Base-by-base conservation (phyloP, 1,140 invertebrate species). In the Pogonomyrmex barbatus region DNA sequence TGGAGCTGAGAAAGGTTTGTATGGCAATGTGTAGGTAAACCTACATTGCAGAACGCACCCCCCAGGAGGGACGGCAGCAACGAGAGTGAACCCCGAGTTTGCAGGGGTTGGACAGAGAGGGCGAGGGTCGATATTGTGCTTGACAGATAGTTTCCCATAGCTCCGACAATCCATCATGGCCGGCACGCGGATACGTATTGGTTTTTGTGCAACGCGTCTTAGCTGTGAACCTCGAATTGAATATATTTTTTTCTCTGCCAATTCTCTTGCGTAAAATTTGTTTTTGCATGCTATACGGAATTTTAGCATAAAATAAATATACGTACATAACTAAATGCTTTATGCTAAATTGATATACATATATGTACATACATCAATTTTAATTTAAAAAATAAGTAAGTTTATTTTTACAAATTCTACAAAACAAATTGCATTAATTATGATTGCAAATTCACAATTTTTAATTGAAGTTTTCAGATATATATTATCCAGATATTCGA, bases 131-230 rank as follows among this genome's bases (percentile, higher is more conserved):
- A 95, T 95, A 95, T 95, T 94, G 92, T 93, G 85, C 94, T 95
- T 95, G 94, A 95, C 94, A 94, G 94, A 95, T 94, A 95, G 94
- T 95, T 95, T 95, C 94, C 94, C 94, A 94, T 95, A 94, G 94
- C 93, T 94, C 91, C 90, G 76, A 91, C 91, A 94, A 95, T 95
- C 92, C 92, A 95, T 95, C 94, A 95, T 95, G 94, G 94, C 92
- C 91, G 93, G 92, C 93, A 93, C 91, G 91, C 90, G 92, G 92
- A 95, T 93, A 94, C 91, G 93, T 94, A 93, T 94, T 94, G 91
- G 92, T 94, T 95, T 94, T 94, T 94, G 92, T 92, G 89, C 90
- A 90, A 90, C 86, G 85, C 91, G 90, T 93, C 93, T 93, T 94
- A 92, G 89, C 91, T 92, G 91, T 93, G 90, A 93, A 93, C 89